Evolutionary conservation across 2,113 vertebrate genomes (phyloP).

Genomic region (Peucedramus taeniatus): DNA sequence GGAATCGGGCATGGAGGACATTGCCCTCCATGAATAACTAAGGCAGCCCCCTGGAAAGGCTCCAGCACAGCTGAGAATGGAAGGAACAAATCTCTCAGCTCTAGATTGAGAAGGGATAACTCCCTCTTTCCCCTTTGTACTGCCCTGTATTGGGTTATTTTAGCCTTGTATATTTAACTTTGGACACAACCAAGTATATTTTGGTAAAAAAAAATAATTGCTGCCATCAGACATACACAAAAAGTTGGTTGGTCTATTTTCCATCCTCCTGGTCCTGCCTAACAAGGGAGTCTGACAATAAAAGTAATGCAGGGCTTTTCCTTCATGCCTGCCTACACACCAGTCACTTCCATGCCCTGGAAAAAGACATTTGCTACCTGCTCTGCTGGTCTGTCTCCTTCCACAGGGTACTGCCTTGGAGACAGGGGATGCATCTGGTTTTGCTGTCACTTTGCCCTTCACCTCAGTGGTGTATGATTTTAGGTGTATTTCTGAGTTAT

Average conservation of each 20-base stretch:
- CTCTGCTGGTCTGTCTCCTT: background rate
- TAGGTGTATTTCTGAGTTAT: background rate
- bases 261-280: background rate
- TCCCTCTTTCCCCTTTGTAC: background rate
- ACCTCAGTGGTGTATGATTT: accelerated
- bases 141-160: background rate
- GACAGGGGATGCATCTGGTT: background rate
- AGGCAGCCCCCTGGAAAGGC: background rate
- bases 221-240: background rate
- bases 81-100: background rate
- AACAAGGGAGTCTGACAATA: background rate
- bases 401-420: background rate
- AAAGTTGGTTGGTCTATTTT: background rate
- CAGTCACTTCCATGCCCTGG: background rate
- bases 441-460: background rate
- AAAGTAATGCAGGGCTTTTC: background rate
- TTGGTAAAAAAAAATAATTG: background rate
- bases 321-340: slow-evolving; percentile 28
- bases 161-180: background rate
- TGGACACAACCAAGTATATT: background rate
- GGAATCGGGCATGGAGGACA: background rate
- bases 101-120: background rate
- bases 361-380: slow-evolving; percentile 13
- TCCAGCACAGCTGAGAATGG: background rate
- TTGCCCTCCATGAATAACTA: background rate